phyloP scores from a whole-genome alignment of 1,140 invertebrate genomes.

The Pentalonia nigronervosa region DNA sequence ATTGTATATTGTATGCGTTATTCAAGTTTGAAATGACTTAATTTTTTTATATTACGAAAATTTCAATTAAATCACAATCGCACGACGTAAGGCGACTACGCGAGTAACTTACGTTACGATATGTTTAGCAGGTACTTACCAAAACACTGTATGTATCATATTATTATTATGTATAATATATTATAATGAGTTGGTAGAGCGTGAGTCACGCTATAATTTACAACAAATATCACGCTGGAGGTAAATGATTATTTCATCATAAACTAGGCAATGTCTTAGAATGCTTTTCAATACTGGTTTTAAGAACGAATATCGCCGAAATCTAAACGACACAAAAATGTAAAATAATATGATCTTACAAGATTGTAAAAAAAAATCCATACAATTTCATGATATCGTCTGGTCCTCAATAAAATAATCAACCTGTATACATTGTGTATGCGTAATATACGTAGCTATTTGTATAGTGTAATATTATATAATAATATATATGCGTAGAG shows the following conservation, averaged over 20 bases:
- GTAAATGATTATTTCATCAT: neutral
- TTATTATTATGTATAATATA: neutral
- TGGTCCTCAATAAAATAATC: neutral
- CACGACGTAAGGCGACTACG: neutral
- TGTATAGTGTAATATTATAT: neutral
- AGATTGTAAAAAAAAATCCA: neutral
- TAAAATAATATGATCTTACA: neutral
- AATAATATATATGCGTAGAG: neutral
- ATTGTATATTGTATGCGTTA: neutral
- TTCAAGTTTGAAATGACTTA: neutral
- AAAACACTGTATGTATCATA: neutral
- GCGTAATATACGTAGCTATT: neutral
- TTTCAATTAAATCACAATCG: neutral
- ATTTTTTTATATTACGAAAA: neutral
- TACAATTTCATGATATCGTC: neutral
- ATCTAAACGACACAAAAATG: neutral
- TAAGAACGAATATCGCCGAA: neutral
- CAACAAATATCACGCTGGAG: neutral
- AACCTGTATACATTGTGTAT: neutral
- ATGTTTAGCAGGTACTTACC: neutral
- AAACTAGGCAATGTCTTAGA: neutral
- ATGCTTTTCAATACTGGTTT: neutral
- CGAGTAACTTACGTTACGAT: neutral
- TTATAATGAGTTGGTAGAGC: neutral
- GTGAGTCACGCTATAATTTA: neutral